Percentiles rank a stretch among this genome's conserved stretches.
phyloP scores from a whole-genome alignment of 2,113 vertebrate genomes.

The Fregetta grallaria region DNA sequence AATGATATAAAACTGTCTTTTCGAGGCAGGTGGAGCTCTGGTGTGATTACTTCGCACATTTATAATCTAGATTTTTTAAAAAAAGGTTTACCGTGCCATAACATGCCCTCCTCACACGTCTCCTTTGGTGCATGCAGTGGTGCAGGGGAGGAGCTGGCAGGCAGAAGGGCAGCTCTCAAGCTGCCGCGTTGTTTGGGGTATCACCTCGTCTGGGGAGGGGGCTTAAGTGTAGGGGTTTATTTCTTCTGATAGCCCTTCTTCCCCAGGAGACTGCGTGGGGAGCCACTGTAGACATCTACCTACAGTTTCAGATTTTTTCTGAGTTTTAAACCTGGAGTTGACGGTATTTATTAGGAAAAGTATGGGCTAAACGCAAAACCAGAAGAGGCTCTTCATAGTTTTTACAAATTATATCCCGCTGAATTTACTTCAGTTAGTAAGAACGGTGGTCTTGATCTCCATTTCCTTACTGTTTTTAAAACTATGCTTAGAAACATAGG shows the following conservation, averaged over 20 bases:
- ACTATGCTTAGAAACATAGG: not conserved
- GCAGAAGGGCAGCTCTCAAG: not conserved
- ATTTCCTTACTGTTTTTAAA: not conserved
- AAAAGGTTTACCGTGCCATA: not conserved
- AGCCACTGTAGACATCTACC: not conserved
- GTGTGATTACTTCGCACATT: not conserved
- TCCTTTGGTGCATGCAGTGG: not conserved
- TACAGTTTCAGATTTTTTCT: not conserved
- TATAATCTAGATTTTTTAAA: not conserved
- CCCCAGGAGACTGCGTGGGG: rapidly evolving
- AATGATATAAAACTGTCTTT: not conserved
- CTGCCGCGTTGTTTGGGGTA: conserved; percentile 10
- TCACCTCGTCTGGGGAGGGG: not conserved
- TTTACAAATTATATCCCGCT: not conserved
- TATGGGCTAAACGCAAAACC: not conserved
- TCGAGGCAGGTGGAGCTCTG: not conserved
- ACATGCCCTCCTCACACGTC: not conserved
- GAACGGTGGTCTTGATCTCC: not conserved
- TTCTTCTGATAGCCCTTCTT: not conserved
- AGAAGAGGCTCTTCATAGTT: not conserved
- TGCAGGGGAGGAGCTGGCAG: not conserved
- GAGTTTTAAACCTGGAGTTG: not conserved
- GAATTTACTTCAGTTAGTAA: not conserved
- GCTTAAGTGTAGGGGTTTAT: not conserved
- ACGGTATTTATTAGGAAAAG: not conserved